phyloP scores from a whole-genome alignment of 2,113 vertebrate species.

The Dipodomys merriami region DNA sequence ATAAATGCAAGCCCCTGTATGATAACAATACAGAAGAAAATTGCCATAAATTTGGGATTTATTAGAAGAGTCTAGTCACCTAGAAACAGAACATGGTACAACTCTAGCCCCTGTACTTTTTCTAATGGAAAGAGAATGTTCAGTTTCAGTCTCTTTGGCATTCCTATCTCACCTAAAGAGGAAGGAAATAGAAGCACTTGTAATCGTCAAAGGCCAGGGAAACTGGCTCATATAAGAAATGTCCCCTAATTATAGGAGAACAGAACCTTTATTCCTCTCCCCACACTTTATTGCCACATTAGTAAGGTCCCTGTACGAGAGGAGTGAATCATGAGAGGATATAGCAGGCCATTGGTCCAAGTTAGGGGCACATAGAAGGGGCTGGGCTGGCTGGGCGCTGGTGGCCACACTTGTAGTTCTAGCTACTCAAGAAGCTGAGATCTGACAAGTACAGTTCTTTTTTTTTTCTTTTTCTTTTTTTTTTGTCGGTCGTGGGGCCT shows the following conservation, averaged over 20 bases:
- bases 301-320: background rate
- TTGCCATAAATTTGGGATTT: conserved; percentile 13
- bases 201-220: background rate
- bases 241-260: background rate
- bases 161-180: background rate
- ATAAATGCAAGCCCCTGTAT: too few relatives aligned
- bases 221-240: background rate
- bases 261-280: background rate
- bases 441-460: too few relatives aligned
- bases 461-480: too few relatives aligned
- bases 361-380: too few relatives aligned
- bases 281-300: background rate
- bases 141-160: background rate
- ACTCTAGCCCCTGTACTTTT: background rate
- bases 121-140: background rate
- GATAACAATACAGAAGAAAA: background rate
- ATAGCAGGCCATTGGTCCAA: too few relatives aligned
- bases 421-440: too few relatives aligned
- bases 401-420: too few relatives aligned
- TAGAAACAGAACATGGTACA: background rate
- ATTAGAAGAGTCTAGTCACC: background rate
- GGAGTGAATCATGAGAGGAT: too few relatives aligned
- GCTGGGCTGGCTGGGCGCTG: too few relatives aligned
- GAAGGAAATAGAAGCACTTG: background rate
- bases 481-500: too few relatives aligned